Evolutionary conservation across 2,888 invertebrate species (phyloP).

Genomic region (Listrodromus nycthemerus): DNA sequence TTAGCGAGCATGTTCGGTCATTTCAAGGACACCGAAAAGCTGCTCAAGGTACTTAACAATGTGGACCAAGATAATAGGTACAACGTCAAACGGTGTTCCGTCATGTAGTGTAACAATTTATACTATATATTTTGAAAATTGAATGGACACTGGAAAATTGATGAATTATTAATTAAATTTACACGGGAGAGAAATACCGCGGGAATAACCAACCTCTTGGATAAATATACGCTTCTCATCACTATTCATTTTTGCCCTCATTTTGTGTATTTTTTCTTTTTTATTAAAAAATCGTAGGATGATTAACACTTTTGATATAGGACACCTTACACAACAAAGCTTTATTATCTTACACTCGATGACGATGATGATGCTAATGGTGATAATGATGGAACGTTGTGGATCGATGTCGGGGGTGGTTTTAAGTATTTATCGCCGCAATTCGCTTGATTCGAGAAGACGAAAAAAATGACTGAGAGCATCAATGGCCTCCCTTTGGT

Average conservation of each 20-base stretch:
- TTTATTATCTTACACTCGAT: constrained; percentile 40
- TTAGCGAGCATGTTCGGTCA: constrained; percentile 73
- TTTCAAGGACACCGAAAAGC: constrained; percentile 82
- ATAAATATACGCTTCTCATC: background rate
- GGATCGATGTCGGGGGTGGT: background rate
- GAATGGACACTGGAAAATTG: background rate
- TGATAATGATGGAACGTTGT: background rate
- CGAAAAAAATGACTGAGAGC: constrained; percentile 40
- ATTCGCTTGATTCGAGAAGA: background rate
- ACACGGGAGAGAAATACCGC: background rate
- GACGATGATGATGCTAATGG: constrained; percentile 4
- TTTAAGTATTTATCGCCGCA: background rate
- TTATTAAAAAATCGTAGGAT: constrained; percentile 5
- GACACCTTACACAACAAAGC: constrained; percentile 42
- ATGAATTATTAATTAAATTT: constrained; percentile 2
- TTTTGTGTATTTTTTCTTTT: constrained; percentile 5
- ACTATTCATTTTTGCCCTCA: background rate
- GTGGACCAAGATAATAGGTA: constrained; percentile 84
- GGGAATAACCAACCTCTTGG: background rate
- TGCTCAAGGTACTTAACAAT: constrained; percentile 83
- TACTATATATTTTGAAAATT: constrained; percentile 31
- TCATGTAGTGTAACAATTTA: constrained; percentile 77
- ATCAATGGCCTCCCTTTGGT: constrained; percentile 48
- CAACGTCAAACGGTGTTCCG: constrained; percentile 82
- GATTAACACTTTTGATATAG: constrained; percentile 50